Evolutionary conservation across 2,797 vertebrate genomes (phyloP).

Genomic region (Semaprochilodus insignis): DNA sequence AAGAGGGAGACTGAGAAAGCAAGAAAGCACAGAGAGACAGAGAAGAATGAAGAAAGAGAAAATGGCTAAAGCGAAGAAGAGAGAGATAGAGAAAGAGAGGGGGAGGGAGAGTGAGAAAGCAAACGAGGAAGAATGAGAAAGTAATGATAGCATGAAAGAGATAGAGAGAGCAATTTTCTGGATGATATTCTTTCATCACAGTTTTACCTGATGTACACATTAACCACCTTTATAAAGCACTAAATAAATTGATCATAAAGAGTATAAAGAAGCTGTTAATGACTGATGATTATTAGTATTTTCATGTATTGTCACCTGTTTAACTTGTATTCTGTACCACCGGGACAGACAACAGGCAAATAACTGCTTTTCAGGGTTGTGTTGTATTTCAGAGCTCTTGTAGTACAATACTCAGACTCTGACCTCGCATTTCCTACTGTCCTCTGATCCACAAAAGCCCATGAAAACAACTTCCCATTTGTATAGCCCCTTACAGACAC

Average conservation of each 20-base stretch:
- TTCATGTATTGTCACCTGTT: background rate
- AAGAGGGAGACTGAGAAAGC: no score
- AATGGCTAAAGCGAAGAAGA: background rate
- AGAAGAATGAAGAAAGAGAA: background rate
- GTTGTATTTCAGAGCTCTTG: background rate
- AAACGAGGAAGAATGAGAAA: no score
- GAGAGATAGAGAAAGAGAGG: background rate
- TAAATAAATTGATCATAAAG: background rate
- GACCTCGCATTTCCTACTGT: background rate
- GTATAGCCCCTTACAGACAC: background rate
- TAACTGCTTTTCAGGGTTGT: conserved; percentile 3
- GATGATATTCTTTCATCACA: background rate
- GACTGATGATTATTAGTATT: background rate
- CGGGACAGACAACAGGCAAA: conserved; percentile 1
- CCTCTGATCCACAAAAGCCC: background rate
- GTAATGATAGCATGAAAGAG: background rate
- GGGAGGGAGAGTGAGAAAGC: background rate
- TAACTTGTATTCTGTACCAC: background rate
- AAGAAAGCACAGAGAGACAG: background rate
- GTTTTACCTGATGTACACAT: background rate
- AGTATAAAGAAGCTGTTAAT: background rate
- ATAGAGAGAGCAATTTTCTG: background rate
- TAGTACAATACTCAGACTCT: background rate
- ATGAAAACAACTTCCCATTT: background rate
- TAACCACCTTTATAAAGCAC: background rate